Base-by-base conservation (phyloP, 2,113 vertebrate species). In the Galbula dea region DNA sequence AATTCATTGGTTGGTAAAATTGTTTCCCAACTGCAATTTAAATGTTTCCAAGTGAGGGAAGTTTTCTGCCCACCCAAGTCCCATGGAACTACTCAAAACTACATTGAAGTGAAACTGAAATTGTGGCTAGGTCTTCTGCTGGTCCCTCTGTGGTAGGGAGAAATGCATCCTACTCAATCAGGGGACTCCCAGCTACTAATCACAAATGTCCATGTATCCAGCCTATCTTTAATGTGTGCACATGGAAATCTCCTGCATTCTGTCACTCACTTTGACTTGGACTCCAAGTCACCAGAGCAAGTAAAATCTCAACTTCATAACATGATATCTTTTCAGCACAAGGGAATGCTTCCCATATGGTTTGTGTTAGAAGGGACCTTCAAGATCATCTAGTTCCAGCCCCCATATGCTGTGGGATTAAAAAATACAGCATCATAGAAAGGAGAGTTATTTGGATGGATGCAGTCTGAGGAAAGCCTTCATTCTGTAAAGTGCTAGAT, bases 281-380 rank as follows among this genome's bases (percentile, higher is more conserved):
- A 61, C 77, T 92, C 52, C 52, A 36, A 94, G 67, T 85, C 88
- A 85, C 51, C 3, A 3, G 22, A 67, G 75, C 55, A 77, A 91
- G 83, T 10, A 67, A 93, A 86, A 74, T 83, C 76, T 74, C 9
- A 4, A 27, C 55, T 90, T 93, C n/a, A 91, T 77, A 55, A 74
- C 89, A 67, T 0, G 0, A 19, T 88, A 68, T 36, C 32, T 83
- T 63, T 89, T 79, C 55, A 15, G 4, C 37, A 58, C n/a, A 39
- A 51, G 39, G 37, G 75, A 91, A 95, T 95, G 88, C 9, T 94
- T 96, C 80, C 88, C 93, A 83, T n/a, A n/a, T n/a, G n/a, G n/a
- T n/a, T n/a, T n/a, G n/a, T n/a, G n/a, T n/a, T n/a, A n/a, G n/a
- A n/a, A n/a, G n/a, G n/a, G n/a, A n/a, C n/a, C n/a, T n/a, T n/a